Base-by-base conservation (phyloP, 2,797 vertebrate genomes). In the Mus spretus region DNA sequence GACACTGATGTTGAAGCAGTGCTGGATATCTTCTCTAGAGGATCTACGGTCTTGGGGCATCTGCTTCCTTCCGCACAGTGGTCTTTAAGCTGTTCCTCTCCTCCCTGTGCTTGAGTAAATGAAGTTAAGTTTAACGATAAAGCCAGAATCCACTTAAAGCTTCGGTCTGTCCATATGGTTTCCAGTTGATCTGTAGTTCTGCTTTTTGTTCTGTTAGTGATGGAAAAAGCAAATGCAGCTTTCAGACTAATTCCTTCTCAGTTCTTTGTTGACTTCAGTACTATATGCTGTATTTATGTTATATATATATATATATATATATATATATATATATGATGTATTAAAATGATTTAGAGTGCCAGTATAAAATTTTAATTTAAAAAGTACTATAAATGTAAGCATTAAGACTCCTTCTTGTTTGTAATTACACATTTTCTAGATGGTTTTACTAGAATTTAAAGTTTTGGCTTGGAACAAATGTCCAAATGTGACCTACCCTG, bases 201-300 rank as follows among this genome's bases (percentile, higher is more conserved):
- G 70, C 14, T 59, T 37, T 65, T 97, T 59, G 10, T 63, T 91
- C 7, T 92, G 28, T 67, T 84, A 81, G 24, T 86, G n/a, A 72
- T 31, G 82, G 79, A 93, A 91, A 44, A 94, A 89, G 12, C 91
- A 70, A 93, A 74, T 93, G 81, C 55, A 83, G 55, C 82, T 34
- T 91, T 37, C 28, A 87, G 40, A 80, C 22, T 79, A 90, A 57
- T 88, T 90, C 13, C 87, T 40, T 90, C 53, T 85, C 61, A 5
- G n/a, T 65, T 95, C 10, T 89, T 93, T 91, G 22, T 87, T 89
- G 50, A 89, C 2, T 50, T 93, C 4, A 91, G 59, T 86, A 59
- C 95, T 86, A 4, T 26, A 19, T 57, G 17, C 24, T 40, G 11
- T 79, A 65, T 53, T n/a, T 40, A n/a, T 83, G 4, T 50, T 47